Percentiles rank a stretch among this genome's conserved stretches.
Evolutionary conservation across 2,797 vertebrate species (phyloP).

Genomic region (Mionectes olivaceus): DNA sequence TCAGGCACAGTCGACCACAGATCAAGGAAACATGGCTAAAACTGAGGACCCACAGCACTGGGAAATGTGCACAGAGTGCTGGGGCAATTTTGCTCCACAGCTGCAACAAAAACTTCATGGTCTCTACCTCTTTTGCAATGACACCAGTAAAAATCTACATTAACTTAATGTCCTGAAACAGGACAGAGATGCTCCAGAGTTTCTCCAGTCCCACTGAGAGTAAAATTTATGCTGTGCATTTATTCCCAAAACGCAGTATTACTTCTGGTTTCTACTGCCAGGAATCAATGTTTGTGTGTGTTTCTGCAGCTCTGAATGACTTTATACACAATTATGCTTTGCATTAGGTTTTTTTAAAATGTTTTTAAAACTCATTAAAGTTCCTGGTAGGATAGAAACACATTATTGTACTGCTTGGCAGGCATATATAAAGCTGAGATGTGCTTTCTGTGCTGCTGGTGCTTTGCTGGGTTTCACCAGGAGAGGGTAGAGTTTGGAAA

Average conservation of each 20-base stretch:
- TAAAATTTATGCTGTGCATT: neutral
- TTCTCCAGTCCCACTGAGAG: neutral
- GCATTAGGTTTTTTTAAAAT: neutral
- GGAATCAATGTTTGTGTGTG: neutral
- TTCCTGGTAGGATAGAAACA: neutral
- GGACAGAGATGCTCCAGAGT: neutral
- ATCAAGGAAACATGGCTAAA: neutral
- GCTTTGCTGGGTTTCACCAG: slow-evolving; percentile 77
- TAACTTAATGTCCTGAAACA: neutral
- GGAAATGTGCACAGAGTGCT: rapidly evolving
- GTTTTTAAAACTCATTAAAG: neutral
- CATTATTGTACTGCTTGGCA: neutral
- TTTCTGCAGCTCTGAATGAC: neutral
- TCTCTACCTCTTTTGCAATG: neutral
- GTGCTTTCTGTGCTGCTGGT: neutral
- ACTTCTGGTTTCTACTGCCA: neutral
- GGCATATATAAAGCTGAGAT: neutral
- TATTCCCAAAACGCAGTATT: neutral
- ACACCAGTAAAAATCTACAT: neutral
- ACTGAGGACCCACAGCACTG: neutral
- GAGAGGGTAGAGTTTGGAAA: slow-evolving; percentile 80
- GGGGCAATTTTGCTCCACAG: neutral
- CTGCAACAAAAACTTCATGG: neutral
- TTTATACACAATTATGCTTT: neutral
- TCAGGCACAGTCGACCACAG: neutral